Evolutionary conservation across 1,140 invertebrate species (phyloP).

Genomic region (Schlechtendalia chinensis): DNA sequence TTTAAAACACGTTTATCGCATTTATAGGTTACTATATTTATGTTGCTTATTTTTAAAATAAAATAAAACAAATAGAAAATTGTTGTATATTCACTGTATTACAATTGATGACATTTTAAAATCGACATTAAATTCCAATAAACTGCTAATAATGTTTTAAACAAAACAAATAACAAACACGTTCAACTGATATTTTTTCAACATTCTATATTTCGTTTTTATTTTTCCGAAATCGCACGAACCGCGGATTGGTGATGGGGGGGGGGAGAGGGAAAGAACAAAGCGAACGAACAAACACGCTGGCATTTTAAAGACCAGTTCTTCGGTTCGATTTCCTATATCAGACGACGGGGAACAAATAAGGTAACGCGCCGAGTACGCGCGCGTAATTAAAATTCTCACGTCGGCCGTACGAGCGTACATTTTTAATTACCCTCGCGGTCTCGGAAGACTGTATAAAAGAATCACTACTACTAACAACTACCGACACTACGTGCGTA

Average conservation of each 20-base stretch:
- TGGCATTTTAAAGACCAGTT: constrained; percentile 9
- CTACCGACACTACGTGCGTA: not conserved
- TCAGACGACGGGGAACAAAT: not conserved
- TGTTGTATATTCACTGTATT: no score
- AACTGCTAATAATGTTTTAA: no score
- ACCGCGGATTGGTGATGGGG: no score
- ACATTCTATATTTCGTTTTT: no score
- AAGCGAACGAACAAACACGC: not conserved
- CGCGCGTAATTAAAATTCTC: constrained; percentile 44
- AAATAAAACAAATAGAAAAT: no score
- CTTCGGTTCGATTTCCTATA: not conserved
- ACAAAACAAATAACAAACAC: no score
- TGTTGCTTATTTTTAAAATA: no score
- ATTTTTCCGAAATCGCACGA: not conserved
- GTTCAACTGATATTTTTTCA: no score
- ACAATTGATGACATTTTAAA: no score
- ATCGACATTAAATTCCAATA: no score
- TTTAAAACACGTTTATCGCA: constrained; percentile 13
- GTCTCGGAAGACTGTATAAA: constrained; percentile 31
- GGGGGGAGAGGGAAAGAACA: no score
- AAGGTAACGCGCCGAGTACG: constrained; percentile 2
- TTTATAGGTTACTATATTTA: no score
- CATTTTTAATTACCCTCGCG: constrained; percentile 43
- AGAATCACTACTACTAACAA: constrained; percentile 8
- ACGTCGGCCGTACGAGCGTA: not conserved